phyloP scores from a whole-genome alignment of 2,113 vertebrate genomes.

The Noturus placidus region DNA sequence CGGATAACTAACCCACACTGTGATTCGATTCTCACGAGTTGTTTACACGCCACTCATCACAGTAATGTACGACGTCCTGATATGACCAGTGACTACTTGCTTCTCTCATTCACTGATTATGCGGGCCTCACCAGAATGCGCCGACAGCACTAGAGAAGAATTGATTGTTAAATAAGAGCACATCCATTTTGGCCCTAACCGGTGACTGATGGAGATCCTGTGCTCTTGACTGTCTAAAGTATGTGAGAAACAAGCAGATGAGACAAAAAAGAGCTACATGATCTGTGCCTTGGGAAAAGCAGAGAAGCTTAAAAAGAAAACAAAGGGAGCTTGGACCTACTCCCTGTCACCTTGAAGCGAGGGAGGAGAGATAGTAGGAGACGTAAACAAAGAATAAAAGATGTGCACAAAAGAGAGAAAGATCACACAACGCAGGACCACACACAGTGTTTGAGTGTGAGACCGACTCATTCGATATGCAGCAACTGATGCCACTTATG shows the following conservation, averaged over 20 bases:
- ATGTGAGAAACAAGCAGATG: background rate
- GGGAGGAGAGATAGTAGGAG: background rate
- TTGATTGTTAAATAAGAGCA: slow-evolving; percentile 63
- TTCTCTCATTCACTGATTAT: slow-evolving; percentile 21
- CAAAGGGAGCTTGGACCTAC: background rate
- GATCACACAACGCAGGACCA: background rate
- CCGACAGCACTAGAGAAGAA: slow-evolving; percentile 58
- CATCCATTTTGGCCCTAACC: slow-evolving; percentile 52
- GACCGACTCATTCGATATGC: slow-evolving; percentile 17
- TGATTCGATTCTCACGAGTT: slow-evolving; percentile 3
- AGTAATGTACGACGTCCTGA: slow-evolving; percentile 31
- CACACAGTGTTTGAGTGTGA: background rate
- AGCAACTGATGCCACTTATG: slow-evolving; percentile 24
- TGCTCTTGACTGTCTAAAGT: background rate
- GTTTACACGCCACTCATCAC: slow-evolving; percentile 36
- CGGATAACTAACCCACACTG: background rate
- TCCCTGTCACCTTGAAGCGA: background rate
- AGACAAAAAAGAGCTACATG: slow-evolving; percentile 1
- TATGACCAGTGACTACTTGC: slow-evolving; percentile 52
- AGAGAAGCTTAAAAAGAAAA: background rate
- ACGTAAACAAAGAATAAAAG: background rate
- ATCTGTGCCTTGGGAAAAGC: slow-evolving; percentile 26
- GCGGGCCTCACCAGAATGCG: slow-evolving; percentile 37
- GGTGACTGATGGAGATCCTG: slow-evolving; percentile 26
- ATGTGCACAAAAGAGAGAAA: background rate